These are phyloP conservation scores for Willisornis vidua DNA, from an alignment of 2,113 vertebrate species.

Conservation along the genomic window DNA sequence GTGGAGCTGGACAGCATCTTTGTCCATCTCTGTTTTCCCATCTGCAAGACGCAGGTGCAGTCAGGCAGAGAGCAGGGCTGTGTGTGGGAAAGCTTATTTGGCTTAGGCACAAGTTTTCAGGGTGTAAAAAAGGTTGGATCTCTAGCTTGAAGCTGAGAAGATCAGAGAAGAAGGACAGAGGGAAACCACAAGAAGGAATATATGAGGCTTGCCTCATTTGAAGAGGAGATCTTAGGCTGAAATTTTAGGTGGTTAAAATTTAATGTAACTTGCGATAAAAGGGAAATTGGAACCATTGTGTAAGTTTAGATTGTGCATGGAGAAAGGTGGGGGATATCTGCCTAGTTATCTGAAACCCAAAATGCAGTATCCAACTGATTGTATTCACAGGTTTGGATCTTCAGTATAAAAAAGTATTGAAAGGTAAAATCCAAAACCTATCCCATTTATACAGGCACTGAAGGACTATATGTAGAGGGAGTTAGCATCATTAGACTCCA, in stretches of 20 bases:
- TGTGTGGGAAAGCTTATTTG: not conserved
- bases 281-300: rapidly evolving
- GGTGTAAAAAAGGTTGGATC: not conserved
- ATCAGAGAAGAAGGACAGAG: not conserved
- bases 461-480: not conserved
- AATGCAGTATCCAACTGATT: not conserved
- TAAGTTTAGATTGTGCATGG: not conserved
- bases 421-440: not conserved
- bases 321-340: not conserved
- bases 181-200: not conserved
- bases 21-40: not conserved
- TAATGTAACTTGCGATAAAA: not conserved
- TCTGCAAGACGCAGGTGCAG: not conserved
- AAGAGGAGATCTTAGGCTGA: not conserved
- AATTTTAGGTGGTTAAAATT: not conserved
- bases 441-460: not conserved
- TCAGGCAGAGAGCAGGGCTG: not conserved
- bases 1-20: not conserved
- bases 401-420: not conserved
- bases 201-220: not conserved
- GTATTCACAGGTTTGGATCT: not conserved
- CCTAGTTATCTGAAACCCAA: not conserved
- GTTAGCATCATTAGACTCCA: rapidly evolving
- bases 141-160: not conserved
- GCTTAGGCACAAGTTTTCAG: not conserved